A percentile compares a stretch with the other conserved stretches of the same genome.
phyloP scores from a whole-genome alignment of 2,797 vertebrate genomes.

The Triplophysa bombifrons region DNA sequence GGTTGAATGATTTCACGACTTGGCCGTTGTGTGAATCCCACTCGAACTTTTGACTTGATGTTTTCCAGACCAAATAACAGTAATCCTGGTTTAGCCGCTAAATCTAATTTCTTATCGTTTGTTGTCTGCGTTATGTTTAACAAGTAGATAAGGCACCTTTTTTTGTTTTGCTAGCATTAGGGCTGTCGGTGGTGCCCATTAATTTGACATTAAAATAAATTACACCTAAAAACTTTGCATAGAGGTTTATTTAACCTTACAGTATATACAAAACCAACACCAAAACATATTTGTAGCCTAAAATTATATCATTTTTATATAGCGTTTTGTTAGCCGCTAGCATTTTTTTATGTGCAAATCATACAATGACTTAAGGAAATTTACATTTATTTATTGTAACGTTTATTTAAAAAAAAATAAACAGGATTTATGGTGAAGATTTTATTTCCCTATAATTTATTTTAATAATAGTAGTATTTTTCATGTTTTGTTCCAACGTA shows the following conservation, averaged over 20 bases:
- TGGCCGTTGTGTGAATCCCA: slow-evolving; percentile 54
- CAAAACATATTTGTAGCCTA: background rate
- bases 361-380: background rate
- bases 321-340: background rate
- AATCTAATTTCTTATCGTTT: slow-evolving; percentile 59
- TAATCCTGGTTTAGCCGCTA: slow-evolving; percentile 75
- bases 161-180: slow-evolving; percentile 63
- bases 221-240: background rate
- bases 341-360: background rate
- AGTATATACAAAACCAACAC: background rate
- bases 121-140: slow-evolving; percentile 72
- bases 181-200: slow-evolving; percentile 55
- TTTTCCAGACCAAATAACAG: slow-evolving; percentile 72
- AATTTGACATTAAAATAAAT: slow-evolving; percentile 44
- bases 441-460: background rate
- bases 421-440: background rate
- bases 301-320: background rate
- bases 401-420: no score
- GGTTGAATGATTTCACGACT: slow-evolving; percentile 70
- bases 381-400: no score
- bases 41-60: slow-evolving; percentile 66
- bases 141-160: slow-evolving; percentile 65
- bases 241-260: background rate
- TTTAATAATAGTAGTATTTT: no score
- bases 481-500: no score